phyloP scores from a whole-genome alignment of 2,797 vertebrate genomes.

The Masticophis lateralis region DNA sequence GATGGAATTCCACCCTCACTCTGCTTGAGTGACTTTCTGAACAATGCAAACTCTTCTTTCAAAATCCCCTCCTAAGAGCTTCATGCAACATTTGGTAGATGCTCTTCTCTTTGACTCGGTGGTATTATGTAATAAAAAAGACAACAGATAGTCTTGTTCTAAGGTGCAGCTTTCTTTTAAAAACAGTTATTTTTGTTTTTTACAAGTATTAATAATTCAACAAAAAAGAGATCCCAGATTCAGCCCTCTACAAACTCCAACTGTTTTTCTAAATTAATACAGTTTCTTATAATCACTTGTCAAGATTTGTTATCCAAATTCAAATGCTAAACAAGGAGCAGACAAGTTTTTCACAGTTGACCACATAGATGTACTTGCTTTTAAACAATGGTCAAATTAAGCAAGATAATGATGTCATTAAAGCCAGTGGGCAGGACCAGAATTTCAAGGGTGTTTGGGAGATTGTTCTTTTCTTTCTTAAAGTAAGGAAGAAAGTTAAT shows the following conservation, averaged over 20 bases:
- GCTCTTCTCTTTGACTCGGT: slow-evolving; percentile 43
- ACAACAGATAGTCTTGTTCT: neutral
- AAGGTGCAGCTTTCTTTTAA: neutral
- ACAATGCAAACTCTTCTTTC: slow-evolving; percentile 69
- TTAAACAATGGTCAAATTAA: neutral
- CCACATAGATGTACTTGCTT: neutral
- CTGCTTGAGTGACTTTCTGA: slow-evolving; percentile 58
- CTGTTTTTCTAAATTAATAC: slow-evolving; percentile 17
- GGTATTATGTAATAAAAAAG: slow-evolving; percentile 7
- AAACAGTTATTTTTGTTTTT: neutral
- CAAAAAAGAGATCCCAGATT: neutral
- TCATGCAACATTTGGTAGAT: slow-evolving; percentile 43
- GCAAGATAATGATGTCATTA: neutral
- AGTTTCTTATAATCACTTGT: slow-evolving; percentile 1
- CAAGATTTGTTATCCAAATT: neutral
- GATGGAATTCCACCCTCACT: slow-evolving; percentile 73
- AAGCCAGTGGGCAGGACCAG: neutral
- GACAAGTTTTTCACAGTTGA: neutral
- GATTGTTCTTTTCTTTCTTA: neutral
- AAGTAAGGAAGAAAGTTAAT: neutral
- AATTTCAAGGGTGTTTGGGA: neutral
- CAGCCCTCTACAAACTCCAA: neutral
- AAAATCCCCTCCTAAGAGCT: slow-evolving; percentile 54
- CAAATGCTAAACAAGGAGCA: neutral
- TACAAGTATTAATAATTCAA: neutral